phyloP scores from a whole-genome alignment of 1,140 invertebrate species.

The Temnothorax nylanderi region DNA sequence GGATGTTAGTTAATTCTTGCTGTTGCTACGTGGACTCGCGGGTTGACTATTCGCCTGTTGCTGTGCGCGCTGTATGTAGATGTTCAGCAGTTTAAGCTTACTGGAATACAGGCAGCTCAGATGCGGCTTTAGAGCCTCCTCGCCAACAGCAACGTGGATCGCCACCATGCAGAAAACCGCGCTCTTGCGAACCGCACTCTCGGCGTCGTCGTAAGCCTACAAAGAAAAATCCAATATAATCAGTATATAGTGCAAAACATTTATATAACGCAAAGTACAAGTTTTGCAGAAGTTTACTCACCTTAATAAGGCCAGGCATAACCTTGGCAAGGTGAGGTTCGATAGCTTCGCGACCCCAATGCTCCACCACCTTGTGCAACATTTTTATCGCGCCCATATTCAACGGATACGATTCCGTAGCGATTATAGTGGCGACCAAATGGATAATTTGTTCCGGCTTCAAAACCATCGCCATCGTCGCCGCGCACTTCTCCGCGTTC shows the following conservation, averaged over 20 bases:
- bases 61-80: conserved; percentile 90
- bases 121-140: conserved; percentile 92
- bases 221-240: neutral
- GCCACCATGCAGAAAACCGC: conserved; percentile 98
- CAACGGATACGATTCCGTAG: conserved; percentile 93
- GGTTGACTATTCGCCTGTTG: conserved; percentile 82
- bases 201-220: conserved; percentile 94
- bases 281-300: conserved; percentile 77
- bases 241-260: neutral
- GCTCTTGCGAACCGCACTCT: conserved; percentile 96
- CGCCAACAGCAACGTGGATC: conserved; percentile 94
- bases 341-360: conserved; percentile 89
- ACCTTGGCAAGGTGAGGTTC: conserved; percentile 91
- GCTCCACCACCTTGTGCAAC: conserved; percentile 93
- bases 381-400: conserved; percentile 97
- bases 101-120: conserved; percentile 92
- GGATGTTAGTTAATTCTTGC: conserved; percentile 81
- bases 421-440: conserved; percentile 92
- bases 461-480: conserved; percentile 90
- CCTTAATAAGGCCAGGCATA: conserved; percentile 95
- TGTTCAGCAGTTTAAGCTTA: conserved; percentile 92
- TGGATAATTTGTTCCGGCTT: conserved; percentile 90
- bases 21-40: conserved; percentile 81
- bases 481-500: conserved; percentile 89
- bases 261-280: neutral